Conservation (phyloP, 2,888 invertebrate species). For the Aspidiotus destructor region DNA sequence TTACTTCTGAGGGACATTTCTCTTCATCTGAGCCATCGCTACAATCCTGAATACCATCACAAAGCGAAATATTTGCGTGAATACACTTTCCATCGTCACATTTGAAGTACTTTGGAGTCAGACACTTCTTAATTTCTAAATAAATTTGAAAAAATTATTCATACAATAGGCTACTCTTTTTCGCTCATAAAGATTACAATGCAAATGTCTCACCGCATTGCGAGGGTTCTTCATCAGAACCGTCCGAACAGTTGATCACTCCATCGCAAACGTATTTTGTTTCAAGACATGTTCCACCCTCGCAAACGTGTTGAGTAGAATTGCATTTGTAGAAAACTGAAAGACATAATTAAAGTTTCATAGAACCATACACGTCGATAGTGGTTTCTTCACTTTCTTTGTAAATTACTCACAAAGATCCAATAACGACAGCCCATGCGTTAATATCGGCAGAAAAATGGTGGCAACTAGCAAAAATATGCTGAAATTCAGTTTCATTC, state of each 20-base stretch:
- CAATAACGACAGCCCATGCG: too few relatives aligned
- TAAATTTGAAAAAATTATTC: neutral
- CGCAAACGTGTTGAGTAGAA: constrained; percentile 38
- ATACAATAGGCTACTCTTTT: too few relatives aligned
- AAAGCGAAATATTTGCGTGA: constrained; percentile 43
- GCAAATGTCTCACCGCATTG: too few relatives aligned
- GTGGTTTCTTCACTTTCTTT: too few relatives aligned
- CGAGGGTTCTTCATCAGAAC: constrained; percentile 43
- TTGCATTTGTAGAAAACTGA: neutral
- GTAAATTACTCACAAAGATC: too few relatives aligned
- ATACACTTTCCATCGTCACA: constrained; percentile 53
- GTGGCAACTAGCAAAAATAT: too few relatives aligned
- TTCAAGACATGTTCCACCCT: constrained; percentile 41
- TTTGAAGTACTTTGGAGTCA: constrained; percentile 22
- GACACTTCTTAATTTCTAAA: constrained; percentile 8
- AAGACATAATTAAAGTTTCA: too few relatives aligned
- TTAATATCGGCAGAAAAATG: too few relatives aligned
- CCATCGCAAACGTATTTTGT: constrained; percentile 43
- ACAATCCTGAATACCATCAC: constrained; percentile 42
- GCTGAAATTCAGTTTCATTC: too few relatives aligned
- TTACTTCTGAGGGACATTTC: constrained; percentile 41
- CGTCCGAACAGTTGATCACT: constrained; percentile 42
- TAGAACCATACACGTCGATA: too few relatives aligned
- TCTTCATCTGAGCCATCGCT: constrained; percentile 44
- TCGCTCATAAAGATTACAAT: too few relatives aligned